Conservation (phyloP, 2,888 invertebrate genomes). For the Ferrisia virgata region DNA sequence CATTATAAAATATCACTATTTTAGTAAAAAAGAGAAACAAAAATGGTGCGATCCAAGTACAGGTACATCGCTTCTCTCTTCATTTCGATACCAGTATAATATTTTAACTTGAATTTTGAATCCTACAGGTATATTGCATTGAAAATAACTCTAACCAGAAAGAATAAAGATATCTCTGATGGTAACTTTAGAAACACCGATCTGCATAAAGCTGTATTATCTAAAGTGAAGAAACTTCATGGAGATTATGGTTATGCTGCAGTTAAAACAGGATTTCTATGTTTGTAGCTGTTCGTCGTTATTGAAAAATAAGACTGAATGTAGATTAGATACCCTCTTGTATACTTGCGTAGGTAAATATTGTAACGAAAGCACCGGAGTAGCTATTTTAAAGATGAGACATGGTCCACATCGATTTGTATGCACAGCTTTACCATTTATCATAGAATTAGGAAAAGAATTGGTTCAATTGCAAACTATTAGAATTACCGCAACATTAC, state of each 20-base stretch:
- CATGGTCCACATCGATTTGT: constrained; percentile 74
- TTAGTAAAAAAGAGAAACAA: no score
- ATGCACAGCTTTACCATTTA: constrained; percentile 65
- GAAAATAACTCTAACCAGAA: not conserved
- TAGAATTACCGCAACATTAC: constrained; percentile 74
- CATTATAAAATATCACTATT: no score
- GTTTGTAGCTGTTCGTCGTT: constrained; percentile 45
- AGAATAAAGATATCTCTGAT: not conserved
- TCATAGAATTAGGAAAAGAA: constrained; percentile 65
- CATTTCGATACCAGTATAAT: not conserved
- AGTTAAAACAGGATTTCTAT: constrained; percentile 64
- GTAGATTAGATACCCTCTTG: not conserved
- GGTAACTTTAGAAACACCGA: constrained; percentile 18
- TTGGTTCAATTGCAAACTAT: constrained; percentile 64
- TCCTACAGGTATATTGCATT: constrained; percentile 21
- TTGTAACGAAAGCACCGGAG: constrained; percentile 71
- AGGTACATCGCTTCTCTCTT: not conserved
- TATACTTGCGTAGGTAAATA: constrained; percentile 61
- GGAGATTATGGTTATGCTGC: constrained; percentile 75
- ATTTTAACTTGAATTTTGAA: not conserved
- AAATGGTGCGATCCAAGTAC: constrained; percentile 42
- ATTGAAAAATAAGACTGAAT: not conserved
- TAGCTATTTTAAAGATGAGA: constrained; percentile 68
- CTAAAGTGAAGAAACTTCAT: constrained; percentile 59
- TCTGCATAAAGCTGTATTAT: constrained; percentile 29